phyloP scores from a whole-genome alignment of 2,113 vertebrate genomes.

The Pyxicephalus adspersus region DNA sequence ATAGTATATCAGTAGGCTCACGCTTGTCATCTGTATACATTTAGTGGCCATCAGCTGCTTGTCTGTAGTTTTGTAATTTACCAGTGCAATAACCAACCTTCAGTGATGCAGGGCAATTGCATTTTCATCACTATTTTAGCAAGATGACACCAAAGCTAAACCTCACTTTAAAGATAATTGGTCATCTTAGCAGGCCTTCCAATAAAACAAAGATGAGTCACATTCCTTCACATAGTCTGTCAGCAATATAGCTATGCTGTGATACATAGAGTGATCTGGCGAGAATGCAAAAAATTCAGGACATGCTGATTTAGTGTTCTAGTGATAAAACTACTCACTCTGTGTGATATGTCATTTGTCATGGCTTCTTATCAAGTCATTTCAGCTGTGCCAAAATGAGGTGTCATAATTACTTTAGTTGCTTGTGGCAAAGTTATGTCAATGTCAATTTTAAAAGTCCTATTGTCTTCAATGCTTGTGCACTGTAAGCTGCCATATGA shows the following conservation, averaged over 20 bases:
- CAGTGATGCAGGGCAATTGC: no score
- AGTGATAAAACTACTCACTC: conserved; percentile 72
- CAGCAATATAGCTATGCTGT: conserved; percentile 60
- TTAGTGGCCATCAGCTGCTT: no score
- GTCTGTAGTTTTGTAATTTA: no score
- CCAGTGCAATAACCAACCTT: no score
- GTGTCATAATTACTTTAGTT: conserved; percentile 75
- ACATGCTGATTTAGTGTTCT: conserved; percentile 75
- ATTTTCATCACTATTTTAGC: no score
- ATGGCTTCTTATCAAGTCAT: conserved; percentile 78
- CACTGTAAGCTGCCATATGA: neutral
- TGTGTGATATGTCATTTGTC: conserved; percentile 78
- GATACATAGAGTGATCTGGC: conserved; percentile 71
- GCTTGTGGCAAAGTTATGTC: conserved; percentile 82
- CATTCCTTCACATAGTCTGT: conserved; percentile 65
- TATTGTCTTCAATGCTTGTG: conserved; percentile 63
- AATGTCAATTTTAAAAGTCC: conserved; percentile 77
- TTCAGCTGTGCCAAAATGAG: conserved; percentile 74
- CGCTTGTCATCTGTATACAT: no score
- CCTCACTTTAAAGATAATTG: neutral
- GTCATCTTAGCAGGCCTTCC: neutral
- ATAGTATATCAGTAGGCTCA: no score
- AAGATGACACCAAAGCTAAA: no score
- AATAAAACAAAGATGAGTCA: conserved; percentile 55
- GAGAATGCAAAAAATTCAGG: conserved; percentile 61